A percentile compares a stretch with the other conserved stretches of the same genome.
Evolutionary conservation across 2,888 invertebrate genomes (phyloP).

Genomic region (Netelia fuscicornis): DNA sequence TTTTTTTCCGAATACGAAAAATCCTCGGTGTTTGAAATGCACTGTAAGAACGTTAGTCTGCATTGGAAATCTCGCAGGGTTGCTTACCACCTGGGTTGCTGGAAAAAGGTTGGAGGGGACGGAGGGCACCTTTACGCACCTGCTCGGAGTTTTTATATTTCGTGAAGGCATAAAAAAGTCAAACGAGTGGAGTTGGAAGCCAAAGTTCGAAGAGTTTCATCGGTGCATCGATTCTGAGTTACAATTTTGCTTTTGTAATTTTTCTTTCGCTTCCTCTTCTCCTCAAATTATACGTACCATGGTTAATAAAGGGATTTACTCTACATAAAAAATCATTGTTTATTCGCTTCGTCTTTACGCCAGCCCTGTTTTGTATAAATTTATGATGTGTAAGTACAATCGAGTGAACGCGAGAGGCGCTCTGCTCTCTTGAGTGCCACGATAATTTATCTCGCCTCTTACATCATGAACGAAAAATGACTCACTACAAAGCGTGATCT

Average conservation of each 20-base stretch:
- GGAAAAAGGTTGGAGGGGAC: slow-evolving; percentile 13
- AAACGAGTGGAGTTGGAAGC: neutral
- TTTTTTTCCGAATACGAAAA: neutral
- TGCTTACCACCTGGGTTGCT: slow-evolving; percentile 55
- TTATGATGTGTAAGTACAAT: slow-evolving; percentile 17
- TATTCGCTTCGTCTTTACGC: slow-evolving; percentile 26
- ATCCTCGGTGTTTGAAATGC: slow-evolving; percentile 47
- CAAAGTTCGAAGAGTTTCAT: neutral
- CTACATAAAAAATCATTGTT: slow-evolving; percentile 33
- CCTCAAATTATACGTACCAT: slow-evolving; percentile 15
- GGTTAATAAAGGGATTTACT: slow-evolving; percentile 6
- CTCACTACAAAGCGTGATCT: slow-evolving; percentile 50
- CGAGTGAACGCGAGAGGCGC: neutral
- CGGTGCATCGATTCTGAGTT: slow-evolving; percentile 29
- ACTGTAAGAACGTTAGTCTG: neutral
- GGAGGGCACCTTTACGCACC: slow-evolving; percentile 43
- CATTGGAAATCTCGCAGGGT: slow-evolving; percentile 50
- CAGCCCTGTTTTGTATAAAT: slow-evolving; percentile 13
- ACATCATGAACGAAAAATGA: slow-evolving; percentile 46
- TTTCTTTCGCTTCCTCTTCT: neutral
- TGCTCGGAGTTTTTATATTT: slow-evolving; percentile 16
- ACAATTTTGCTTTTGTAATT: slow-evolving; percentile 9
- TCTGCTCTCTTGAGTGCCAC: slow-evolving; percentile 12
- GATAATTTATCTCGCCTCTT: slow-evolving; percentile 48
- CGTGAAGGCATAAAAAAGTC: neutral